A percentile compares a stretch with the other conserved stretches of the same genome.
These are phyloP conservation scores for Drymodes brunneopygia DNA, from an alignment of 2,113 vertebrate genomes.

Conservation along the genomic window DNA sequence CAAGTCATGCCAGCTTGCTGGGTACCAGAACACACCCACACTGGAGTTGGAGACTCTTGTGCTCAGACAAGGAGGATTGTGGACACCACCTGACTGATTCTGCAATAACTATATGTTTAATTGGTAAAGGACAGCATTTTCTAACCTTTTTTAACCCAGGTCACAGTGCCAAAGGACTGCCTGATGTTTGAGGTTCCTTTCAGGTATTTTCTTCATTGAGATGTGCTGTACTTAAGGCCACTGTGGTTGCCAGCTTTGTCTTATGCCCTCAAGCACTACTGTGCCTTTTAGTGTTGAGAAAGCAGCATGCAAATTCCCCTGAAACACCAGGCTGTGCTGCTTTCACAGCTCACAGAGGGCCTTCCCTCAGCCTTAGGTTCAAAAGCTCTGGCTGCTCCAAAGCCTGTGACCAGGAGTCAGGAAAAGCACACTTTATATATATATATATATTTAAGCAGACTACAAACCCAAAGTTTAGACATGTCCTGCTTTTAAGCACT, in stretches of 20 bases:
- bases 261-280: background rate
- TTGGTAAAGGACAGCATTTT: background rate
- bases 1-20: background rate
- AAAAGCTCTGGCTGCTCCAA: background rate
- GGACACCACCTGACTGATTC: background rate
- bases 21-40: background rate
- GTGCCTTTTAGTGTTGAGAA: background rate
- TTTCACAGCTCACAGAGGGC: background rate
- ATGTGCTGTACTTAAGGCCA: background rate
- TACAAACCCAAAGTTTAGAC: accelerated
- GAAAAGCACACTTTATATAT: background rate
- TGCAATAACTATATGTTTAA: background rate
- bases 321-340: background rate
- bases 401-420: background rate
- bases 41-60: background rate
- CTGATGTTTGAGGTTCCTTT: background rate
- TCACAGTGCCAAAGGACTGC: background rate
- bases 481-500: background rate
- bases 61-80: background rate
- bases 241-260: background rate
- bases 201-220: background rate
- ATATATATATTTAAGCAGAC: background rate
- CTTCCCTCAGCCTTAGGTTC: background rate
- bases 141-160: background rate
- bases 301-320: background rate